These are phyloP conservation scores for Leptonema lineaticorne DNA, from an alignment of 1,140 invertebrate species.

Conservation along the genomic window DNA sequence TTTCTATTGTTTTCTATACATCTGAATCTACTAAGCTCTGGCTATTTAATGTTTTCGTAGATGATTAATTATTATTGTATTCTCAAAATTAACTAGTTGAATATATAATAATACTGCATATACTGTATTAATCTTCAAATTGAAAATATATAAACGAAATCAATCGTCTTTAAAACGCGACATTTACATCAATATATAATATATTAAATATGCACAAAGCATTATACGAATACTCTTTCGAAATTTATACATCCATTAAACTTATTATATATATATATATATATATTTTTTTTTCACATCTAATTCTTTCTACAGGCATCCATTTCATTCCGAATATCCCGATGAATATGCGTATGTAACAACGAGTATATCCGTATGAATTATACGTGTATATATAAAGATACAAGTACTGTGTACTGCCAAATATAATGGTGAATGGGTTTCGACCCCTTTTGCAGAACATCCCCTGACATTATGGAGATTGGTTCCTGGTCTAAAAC, in stretches of 20 bases:
- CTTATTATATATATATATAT: no score
- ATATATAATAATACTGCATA: no score
- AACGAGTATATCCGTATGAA: background rate
- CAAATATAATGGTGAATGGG: conserved; percentile 10
- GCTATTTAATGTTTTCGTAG: no score
- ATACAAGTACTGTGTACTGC: background rate
- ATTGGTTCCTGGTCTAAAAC: conserved; percentile 19
- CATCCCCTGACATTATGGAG: conserved; percentile 34
- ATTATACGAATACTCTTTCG: background rate
- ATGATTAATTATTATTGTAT: no score
- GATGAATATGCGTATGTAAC: background rate
- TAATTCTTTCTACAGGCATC: conserved; percentile 5
- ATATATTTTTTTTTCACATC: no score
- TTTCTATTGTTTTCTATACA: no score
- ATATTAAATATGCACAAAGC: background rate
- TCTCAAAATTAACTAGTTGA: no score
- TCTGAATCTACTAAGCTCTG: no score
- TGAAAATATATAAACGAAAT: no score
- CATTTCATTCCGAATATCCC: conserved; percentile 1
- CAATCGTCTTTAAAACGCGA: no score
- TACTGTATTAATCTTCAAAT: no score
- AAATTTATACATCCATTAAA: conserved; percentile 12
- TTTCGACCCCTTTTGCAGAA: background rate
- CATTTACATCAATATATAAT: background rate
- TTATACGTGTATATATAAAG: background rate